A percentile compares a stretch with the other conserved stretches of the same genome.
phyloP scores from a whole-genome alignment of 35 echinoderm and acorn worm species.

The Lytechinus pictus region DNA sequence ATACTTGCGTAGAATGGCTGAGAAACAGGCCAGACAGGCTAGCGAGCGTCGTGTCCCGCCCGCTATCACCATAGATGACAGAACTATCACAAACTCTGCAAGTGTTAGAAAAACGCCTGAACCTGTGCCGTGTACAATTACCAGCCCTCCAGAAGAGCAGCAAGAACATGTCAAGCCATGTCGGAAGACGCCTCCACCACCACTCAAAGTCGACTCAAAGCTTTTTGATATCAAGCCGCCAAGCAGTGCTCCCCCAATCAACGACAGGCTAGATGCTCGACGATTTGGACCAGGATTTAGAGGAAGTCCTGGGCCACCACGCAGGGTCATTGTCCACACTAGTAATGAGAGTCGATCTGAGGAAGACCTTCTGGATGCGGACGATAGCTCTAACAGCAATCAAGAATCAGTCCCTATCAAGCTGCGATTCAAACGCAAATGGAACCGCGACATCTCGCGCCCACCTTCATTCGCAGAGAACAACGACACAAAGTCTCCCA shows the following conservation, averaged over 20 bases:
- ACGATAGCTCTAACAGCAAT: not conserved
- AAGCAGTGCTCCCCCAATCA: constrained; percentile 28
- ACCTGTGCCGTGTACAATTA: constrained; percentile 6
- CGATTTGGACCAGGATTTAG: constrained; percentile 35
- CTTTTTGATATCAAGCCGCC: constrained; percentile 29
- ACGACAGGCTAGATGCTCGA: constrained; percentile 62
- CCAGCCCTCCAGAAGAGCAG: constrained; percentile 32
- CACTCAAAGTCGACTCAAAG: constrained; percentile 44
- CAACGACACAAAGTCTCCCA: constrained; percentile 94
- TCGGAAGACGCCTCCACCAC: constrained; percentile 33
- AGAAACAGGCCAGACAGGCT: constrained; percentile 43
- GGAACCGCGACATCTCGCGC: constrained; percentile 79
- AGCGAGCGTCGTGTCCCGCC: constrained; percentile 8
- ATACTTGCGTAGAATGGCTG: constrained; percentile 83
- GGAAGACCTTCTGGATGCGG: constrained; percentile 56
- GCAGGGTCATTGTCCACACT: constrained; percentile 50
- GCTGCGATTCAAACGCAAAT: constrained; percentile 95
- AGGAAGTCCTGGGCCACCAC: constrained; percentile 28
- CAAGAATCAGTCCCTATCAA: constrained; percentile 83
- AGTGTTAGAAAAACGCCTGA: not conserved
- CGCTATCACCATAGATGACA: constrained; percentile 29
- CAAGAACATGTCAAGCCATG: constrained; percentile 16
- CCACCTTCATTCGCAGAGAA: constrained; percentile 79
- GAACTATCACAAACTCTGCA: not conserved
- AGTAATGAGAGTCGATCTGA: constrained; percentile 64